Evolutionary conservation across 2,113 vertebrate species (phyloP).

Genomic region (Burhinus oedicnemus): DNA sequence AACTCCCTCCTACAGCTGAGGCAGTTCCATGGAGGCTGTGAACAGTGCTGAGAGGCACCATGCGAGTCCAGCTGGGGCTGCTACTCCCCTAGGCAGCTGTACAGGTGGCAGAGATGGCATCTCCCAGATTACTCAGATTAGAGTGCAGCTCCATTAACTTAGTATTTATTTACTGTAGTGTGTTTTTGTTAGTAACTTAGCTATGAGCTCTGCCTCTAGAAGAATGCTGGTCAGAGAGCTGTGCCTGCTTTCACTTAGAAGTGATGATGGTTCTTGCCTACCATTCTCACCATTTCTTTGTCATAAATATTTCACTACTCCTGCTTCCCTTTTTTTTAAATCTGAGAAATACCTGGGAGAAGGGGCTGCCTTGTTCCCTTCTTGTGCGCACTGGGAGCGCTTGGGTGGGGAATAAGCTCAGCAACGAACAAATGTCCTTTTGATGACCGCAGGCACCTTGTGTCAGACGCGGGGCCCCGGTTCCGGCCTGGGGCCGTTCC

Average conservation of each 20-base stretch:
- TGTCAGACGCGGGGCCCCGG: not conserved
- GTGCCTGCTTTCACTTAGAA: not conserved
- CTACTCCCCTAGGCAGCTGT: not conserved
- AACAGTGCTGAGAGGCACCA: too few relatives aligned
- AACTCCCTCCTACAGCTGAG: not conserved
- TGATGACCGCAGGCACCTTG: not conserved
- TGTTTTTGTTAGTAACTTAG: not conserved
- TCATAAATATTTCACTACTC: too few relatives aligned
- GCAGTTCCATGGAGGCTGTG: too few relatives aligned
- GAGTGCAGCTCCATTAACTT: not conserved
- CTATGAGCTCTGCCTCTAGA: not conserved
- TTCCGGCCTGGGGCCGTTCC: too few relatives aligned
- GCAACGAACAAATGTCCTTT: too few relatives aligned
- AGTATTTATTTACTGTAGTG: not conserved
- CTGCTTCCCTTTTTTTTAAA: too few relatives aligned
- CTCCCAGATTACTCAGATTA: too few relatives aligned
- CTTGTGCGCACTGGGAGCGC: fast-evolving
- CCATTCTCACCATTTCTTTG: too few relatives aligned
- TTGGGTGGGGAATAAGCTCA: not conserved
- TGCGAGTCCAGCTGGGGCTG: fast-evolving
- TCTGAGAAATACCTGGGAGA: too few relatives aligned
- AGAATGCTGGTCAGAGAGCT: too few relatives aligned
- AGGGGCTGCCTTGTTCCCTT: not conserved
- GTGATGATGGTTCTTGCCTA: too few relatives aligned
- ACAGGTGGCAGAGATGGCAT: fast-evolving